Evolutionary conservation across 2,888 invertebrate genomes (phyloP), one percentile per base, ranked within the genome.

Genomic region (Drosophila leonis): DNA sequence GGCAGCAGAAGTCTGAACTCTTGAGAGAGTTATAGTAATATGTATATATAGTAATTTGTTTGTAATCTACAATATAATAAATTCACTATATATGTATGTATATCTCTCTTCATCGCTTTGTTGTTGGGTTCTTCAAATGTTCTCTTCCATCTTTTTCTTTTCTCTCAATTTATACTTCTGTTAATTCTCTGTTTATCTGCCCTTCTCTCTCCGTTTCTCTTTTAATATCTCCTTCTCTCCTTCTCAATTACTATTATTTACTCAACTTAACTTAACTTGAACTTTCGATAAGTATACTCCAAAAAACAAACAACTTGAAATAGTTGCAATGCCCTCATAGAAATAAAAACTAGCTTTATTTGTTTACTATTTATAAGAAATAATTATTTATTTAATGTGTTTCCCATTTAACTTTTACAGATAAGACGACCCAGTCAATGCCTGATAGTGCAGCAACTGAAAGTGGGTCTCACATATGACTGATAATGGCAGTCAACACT

Each of bases 401-500:
- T 68, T 59, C 18, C 33, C 29, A 54, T 67, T 75, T 73, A 72
- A 67, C 55, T 73, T 37, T 78, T 78, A 51, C 78, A 78, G 78
- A 78, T 78, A 78, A 78, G 78, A 72, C 70, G 57, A 61, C 62
- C 33, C 70, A 80, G 82, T 81, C 81, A 83, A 80, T 76, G 80
- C 48, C 76, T 83, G 81, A 83, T 79, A 76, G 77, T 64, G 73
- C 44, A 59, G 59, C 57, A 62, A 55, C 56, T 65, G 51, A 72
- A 82, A 76, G 49, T 80, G 82, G 82, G 87, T 78, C 71, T 68
- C 55, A 52, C 67, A 65, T 52, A 59, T 68, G 80, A 82, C 77
- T 81, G 88, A 86, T 88, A 86, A 88, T 81, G 78, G 78, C 72
- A 55, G 60, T 42, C 76, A 61, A 62, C 63, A 65, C 41, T 63